Evolutionary conservation across 2,797 vertebrate species (phyloP).

Genomic region (Anguilla obscura): DNA sequence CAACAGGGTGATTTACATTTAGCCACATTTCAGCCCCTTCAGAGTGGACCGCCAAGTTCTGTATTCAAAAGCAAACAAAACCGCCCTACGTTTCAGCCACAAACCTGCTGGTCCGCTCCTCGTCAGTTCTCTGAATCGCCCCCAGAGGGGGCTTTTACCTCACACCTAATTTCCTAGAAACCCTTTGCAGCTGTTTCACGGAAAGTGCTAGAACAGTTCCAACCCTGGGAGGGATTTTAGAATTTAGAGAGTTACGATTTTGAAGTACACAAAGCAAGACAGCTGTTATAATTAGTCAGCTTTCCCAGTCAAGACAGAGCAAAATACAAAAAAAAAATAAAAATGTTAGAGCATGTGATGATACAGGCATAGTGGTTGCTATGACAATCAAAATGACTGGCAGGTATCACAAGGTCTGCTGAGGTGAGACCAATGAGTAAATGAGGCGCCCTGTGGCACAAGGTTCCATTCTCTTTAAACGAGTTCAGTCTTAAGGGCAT

Average conservation of each 20-base stretch:
- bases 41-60: not conserved
- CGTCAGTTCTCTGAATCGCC: not conserved
- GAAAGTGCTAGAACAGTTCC: not conserved
- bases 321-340: not conserved
- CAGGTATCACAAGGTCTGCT: not conserved
- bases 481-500: not conserved
- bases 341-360: not conserved
- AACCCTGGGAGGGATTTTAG: not conserved
- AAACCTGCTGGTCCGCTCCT: not conserved
- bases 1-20: constrained; percentile 81
- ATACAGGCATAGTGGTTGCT: not conserved
- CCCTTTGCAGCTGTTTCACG: not conserved
- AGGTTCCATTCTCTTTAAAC: not conserved
- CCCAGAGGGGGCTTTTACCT: not conserved
- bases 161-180: not conserved
- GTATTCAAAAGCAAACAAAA: not conserved
- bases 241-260: not conserved
- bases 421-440: not conserved
- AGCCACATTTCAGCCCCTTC: not conserved
- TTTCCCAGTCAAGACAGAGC: not conserved
- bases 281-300: too few species aligned
- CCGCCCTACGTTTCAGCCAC: not conserved
- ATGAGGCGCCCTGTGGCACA: not conserved
- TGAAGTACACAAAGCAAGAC: not conserved
- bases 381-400: not conserved